phyloP scores from a whole-genome alignment of 2,113 vertebrate genomes.

The Aplodontia rufa region DNA sequence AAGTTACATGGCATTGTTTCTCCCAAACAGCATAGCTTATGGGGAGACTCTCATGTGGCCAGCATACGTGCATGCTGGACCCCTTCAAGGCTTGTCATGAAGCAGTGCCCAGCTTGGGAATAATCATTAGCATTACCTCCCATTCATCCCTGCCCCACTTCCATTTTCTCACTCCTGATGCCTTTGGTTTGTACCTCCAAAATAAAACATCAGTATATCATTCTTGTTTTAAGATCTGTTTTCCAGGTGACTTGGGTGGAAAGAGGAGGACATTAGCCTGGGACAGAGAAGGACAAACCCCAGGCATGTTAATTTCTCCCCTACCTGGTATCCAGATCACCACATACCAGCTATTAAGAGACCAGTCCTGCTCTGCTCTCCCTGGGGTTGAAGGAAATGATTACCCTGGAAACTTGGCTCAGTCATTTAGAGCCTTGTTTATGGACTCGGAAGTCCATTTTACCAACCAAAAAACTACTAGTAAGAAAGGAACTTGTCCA shows the following conservation, averaged over 20 bases:
- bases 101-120: neutral
- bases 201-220: constrained; percentile 49
- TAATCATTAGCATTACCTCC: neutral
- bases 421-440: neutral
- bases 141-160: neutral
- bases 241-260: neutral
- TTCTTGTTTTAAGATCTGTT: neutral
- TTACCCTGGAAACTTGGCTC: neutral
- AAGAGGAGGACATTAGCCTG: neutral
- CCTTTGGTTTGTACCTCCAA: neutral
- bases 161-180: neutral
- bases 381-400: neutral
- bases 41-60: neutral
- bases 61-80: neutral
- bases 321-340: neutral
- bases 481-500: neutral
- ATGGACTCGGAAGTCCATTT: neutral
- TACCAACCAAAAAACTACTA: neutral
- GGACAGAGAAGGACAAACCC: neutral
- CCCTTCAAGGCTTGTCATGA: neutral
- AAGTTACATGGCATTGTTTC: neutral
- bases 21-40: neutral
- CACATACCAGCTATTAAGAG: neutral
- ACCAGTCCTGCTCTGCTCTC: neutral
- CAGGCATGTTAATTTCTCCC: neutral